Conservation (phyloP, 2,113 vertebrate genomes). For the Psephotus haematonotus region DNA sequence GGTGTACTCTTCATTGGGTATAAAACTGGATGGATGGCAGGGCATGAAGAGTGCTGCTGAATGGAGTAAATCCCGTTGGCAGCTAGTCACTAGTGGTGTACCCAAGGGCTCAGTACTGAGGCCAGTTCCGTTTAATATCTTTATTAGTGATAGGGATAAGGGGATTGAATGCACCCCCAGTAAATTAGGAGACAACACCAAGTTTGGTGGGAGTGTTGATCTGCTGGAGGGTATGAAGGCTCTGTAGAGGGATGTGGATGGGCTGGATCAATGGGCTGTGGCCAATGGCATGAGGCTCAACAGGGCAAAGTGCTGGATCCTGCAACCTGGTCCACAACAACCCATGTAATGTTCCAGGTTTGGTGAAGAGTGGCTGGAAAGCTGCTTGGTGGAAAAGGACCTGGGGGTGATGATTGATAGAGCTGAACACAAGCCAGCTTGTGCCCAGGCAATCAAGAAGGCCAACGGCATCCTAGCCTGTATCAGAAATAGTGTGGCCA, state of each 20-base stretch:
- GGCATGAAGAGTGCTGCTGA: fast-evolving
- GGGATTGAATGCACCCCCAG: not conserved
- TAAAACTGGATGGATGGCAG: too few species aligned
- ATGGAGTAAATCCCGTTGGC: not conserved
- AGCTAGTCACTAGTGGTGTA: not conserved
- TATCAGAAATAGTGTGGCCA: not conserved
- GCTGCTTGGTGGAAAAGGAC: not conserved
- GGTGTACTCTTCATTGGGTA: too few species aligned
- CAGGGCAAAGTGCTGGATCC: fast-evolving
- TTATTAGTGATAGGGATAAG: not conserved
- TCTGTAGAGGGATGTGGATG: not conserved
- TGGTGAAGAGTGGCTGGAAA: not conserved
- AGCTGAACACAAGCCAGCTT: not conserved
- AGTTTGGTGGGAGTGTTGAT: not conserved
- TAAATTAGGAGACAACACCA: not conserved
- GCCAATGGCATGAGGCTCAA: not conserved
- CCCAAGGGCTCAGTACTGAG: not conserved
- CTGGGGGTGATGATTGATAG: not conserved
- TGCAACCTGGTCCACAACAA: not conserved
- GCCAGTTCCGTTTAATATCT: not conserved
- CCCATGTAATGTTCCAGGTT: not conserved
- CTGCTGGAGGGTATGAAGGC: not conserved
- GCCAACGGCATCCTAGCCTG: not conserved
- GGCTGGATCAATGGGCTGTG: not conserved
- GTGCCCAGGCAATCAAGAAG: not conserved